Conservation (phyloP, 2,113 vertebrate genomes). For the Phainopepla nitens region DNA sequence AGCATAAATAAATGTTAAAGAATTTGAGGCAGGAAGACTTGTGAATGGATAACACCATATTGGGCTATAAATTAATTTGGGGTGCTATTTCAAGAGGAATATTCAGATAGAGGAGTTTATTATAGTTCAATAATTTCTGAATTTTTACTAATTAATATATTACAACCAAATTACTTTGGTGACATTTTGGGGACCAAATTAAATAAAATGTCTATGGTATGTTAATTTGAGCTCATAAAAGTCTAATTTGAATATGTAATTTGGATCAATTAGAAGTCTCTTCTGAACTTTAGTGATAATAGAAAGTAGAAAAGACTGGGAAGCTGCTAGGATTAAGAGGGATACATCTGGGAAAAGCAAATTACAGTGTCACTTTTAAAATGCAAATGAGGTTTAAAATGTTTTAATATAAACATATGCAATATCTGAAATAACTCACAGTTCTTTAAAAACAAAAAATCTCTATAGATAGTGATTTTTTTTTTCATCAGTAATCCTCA, state of each 20-base stretch:
- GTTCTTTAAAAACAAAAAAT: not conserved
- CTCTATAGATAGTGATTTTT: not conserved
- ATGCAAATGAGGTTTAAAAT: conserved; percentile 65
- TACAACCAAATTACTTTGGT: conserved; percentile 63
- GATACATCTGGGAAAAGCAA: conserved; percentile 60
- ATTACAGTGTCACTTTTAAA: conserved; percentile 48
- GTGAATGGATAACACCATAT: not conserved
- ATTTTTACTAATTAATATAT: conserved; percentile 67
- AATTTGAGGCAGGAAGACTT: not conserved
- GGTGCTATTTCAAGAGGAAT: not conserved
- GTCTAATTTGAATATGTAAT: conserved; percentile 72
- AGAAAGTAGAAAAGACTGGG: conserved; percentile 59
- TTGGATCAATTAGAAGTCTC: conserved; percentile 70
- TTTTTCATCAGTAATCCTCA: not conserved
- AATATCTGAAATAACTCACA: conserved; percentile 27
- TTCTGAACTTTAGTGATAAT: conserved; percentile 72
- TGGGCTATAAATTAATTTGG: not conserved
- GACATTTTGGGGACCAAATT: conserved; percentile 58
- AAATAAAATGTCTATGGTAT: conserved; percentile 65
- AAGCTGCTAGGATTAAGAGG: conserved; percentile 68
- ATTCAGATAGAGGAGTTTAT: conserved; percentile 43
- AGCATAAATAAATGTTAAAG: not conserved
- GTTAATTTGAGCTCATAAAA: conserved; percentile 71
- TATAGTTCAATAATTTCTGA: conserved; percentile 47
- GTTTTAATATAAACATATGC: conserved; percentile 45